Base-by-base conservation (phyloP, 2,888 invertebrate species). In the Cheilosia impressa region DNA sequence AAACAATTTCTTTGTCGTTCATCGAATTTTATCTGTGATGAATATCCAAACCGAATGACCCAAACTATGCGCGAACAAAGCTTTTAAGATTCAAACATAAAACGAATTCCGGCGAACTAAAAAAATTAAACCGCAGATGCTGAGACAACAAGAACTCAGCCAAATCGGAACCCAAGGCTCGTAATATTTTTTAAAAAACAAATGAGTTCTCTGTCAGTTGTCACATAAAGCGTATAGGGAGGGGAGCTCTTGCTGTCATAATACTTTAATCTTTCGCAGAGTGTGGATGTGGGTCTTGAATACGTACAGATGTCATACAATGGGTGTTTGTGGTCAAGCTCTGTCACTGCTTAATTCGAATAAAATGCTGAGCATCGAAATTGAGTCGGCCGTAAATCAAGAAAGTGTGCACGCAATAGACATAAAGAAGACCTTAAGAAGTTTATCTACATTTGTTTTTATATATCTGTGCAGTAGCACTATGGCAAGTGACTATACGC, bases 111-210 rank as follows among this genome's bases (percentile, higher is more conserved):
- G 38, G 4, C 38, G 13, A 13, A 27, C 31, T 38, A 50, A 19
- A 24, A 22, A 53, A 45, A 27, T 27, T 45, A 66, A 66, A 47
- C 53, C 45, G 62, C 43, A 10, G 13, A 45, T 34, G 50, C 5
- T 41, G 38, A 38, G 13, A 38, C 10, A 13, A 13, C 38, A 38
- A 34, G 10, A 10, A 13, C 17, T 27, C 27, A 72, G 15, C 15
- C 34, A 22, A 43, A 22, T 22, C 69, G 57, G 58, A 81, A 81
- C 55, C 66, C 15, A 53, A 78, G 66, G 60, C 77, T 77, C 82
- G 66, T 82, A 66, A 71, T 66, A 65, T 71, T 77, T 60, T 82
- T 82, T 72, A 77, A 72, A 53, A 82, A 72, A 77, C 71, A 71
- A 77, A 77, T 77, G 71, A 82, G 71, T 77, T 82, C 45, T 60